phyloP scores from a whole-genome alignment of 2,888 invertebrate genomes.

The Cremastobaeus sp. region DNA sequence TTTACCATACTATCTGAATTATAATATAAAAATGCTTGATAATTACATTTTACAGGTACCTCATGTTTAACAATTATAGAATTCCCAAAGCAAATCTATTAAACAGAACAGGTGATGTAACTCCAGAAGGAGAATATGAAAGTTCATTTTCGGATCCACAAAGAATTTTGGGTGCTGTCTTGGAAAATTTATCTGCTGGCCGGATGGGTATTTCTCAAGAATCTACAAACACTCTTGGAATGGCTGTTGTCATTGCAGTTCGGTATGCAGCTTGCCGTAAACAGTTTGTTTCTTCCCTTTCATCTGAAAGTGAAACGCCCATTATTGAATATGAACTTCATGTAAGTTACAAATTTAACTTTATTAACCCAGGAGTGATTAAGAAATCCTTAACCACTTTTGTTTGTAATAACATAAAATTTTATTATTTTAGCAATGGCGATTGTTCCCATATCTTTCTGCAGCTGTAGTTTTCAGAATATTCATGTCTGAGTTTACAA shows the following conservation, averaged over 20 bases:
- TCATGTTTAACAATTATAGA: slow-evolving; percentile 91
- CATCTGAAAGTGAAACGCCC: slow-evolving; percentile 82
- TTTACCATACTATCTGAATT: background rate
- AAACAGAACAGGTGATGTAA: slow-evolving; percentile 93
- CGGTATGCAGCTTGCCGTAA: slow-evolving; percentile 88
- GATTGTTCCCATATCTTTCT: slow-evolving; percentile 87
- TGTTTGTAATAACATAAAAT: too few relatives aligned
- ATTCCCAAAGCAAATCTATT: slow-evolving; percentile 91
- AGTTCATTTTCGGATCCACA: slow-evolving; percentile 94
- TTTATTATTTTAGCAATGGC: slow-evolving; percentile 88
- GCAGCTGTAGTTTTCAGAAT: slow-evolving; percentile 84
- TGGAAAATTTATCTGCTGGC: slow-evolving; percentile 92
- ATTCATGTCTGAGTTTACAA: slow-evolving; percentile 83
- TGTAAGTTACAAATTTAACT: slow-evolving; percentile 79
- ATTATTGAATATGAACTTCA: slow-evolving; percentile 91
- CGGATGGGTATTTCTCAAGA: slow-evolving; percentile 86
- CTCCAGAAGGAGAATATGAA: slow-evolving; percentile 91
- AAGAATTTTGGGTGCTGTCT: slow-evolving; percentile 88
- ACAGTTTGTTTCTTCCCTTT: slow-evolving; percentile 83
- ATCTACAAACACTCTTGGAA: slow-evolving; percentile 84
- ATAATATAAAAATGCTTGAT: background rate
- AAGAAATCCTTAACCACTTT: too few relatives aligned
- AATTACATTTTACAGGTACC: slow-evolving; percentile 82
- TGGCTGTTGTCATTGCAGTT: slow-evolving; percentile 86
- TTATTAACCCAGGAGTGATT: background rate